A percentile compares a stretch with the other conserved stretches of the same genome.
Conservation (phyloP, 2,888 invertebrate species). For the Parochlus steinenii region DNA sequence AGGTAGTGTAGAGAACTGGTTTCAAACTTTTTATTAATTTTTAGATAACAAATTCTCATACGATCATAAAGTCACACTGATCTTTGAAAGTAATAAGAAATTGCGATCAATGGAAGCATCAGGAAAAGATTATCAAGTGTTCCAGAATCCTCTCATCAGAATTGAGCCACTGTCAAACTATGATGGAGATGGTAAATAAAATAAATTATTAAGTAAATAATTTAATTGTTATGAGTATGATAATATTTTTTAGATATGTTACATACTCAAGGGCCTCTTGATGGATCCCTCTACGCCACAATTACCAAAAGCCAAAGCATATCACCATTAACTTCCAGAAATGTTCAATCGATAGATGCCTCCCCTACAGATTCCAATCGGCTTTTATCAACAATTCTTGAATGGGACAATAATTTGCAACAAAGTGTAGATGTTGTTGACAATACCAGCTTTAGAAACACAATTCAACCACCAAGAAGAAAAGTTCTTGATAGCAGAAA, state of each 20-base stretch:
- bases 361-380: slow-evolving; percentile 7
- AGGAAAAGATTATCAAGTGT: slow-evolving; percentile 14
- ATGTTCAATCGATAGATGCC: slow-evolving; percentile 11
- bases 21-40: slow-evolving; percentile 6
- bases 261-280: slow-evolving; percentile 70
- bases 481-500: slow-evolving; percentile 1
- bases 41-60: slow-evolving; percentile 19
- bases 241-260: slow-evolving; percentile 21
- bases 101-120: background rate
- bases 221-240: background rate
- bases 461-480: slow-evolving; percentile 13
- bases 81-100: slow-evolving; percentile 15
- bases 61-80: slow-evolving; percentile 18
- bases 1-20: background rate
- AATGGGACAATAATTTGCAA: slow-evolving; percentile 25
- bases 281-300: slow-evolving; percentile 80
- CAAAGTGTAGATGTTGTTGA: slow-evolving; percentile 11
- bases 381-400: slow-evolving; percentile 12
- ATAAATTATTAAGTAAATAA: background rate
- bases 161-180: slow-evolving; percentile 16
- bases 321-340: slow-evolving; percentile 7
- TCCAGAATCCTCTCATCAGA: slow-evolving; percentile 20
- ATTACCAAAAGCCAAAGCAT: slow-evolving; percentile 34
- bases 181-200: slow-evolving; percentile 6
- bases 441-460: slow-evolving; percentile 13